Percentiles rank a stretch among this genome's conserved stretches.
phyloP scores from a whole-genome alignment of 2,797 vertebrate species.

The Leptoclinus maculatus region DNA sequence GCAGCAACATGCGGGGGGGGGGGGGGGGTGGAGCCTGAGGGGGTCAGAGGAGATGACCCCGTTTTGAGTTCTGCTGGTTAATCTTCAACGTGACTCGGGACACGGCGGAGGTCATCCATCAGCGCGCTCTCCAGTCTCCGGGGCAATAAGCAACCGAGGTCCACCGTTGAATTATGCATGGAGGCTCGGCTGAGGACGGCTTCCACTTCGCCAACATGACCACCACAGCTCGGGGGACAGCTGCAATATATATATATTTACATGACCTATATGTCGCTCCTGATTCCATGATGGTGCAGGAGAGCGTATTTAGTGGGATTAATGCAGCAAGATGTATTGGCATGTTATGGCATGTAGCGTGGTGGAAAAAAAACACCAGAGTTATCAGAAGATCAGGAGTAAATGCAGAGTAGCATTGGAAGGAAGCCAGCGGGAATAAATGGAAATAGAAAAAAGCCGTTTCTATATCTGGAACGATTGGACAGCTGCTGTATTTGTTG shows the following conservation, averaged over 20 bases:
- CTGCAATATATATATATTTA: neutral
- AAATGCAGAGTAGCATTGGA: neutral
- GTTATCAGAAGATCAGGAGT: slow-evolving; percentile 11
- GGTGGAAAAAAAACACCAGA: slow-evolving; percentile 8
- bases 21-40: slow-evolving; percentile 24
- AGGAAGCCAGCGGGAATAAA: slow-evolving; percentile 6
- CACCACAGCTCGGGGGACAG: slow-evolving; percentile 23
- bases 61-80: slow-evolving; percentile 49
- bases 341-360: slow-evolving; percentile 12
- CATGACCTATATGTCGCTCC: slow-evolving; percentile 13
- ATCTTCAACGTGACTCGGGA: slow-evolving; percentile 60
- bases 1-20: slow-evolving; percentile 16
- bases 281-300: slow-evolving; percentile 27
- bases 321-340: slow-evolving; percentile 7
- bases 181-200: slow-evolving; percentile 26
- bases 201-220: slow-evolving; percentile 53
- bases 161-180: slow-evolving; percentile 73
- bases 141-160: slow-evolving; percentile 59
- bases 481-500: slow-evolving; percentile 20
- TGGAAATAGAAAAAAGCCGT: neutral
- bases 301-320: neutral
- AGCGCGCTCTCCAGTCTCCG: slow-evolving; percentile 45
- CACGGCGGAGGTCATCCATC: slow-evolving; percentile 69
- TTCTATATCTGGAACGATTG: neutral
- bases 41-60: slow-evolving; percentile 58